phyloP scores from a whole-genome alignment of 2,888 invertebrate species.

The Sinodicranocentrus sp. region DNA sequence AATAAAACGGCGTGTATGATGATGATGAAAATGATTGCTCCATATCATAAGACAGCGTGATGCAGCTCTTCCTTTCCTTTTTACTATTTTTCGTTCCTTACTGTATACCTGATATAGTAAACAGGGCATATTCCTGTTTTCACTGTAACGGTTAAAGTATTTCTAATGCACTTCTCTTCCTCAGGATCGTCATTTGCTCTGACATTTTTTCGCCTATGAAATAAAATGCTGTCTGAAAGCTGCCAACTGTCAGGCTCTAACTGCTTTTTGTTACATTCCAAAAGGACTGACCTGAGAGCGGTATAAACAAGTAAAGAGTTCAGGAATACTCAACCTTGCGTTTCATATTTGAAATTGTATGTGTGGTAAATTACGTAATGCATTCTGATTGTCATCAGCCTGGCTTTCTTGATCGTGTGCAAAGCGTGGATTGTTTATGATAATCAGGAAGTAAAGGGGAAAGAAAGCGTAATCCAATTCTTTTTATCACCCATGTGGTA shows the following conservation, averaged over 20 bases:
- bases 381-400: not conserved
- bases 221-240: too few species aligned
- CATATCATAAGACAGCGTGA: not conserved
- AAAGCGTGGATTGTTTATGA: conserved; percentile 29
- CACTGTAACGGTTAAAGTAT: not conserved
- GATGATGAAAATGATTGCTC: conserved; percentile 21
- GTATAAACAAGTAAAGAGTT: too few species aligned
- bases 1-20: conserved; percentile 25
- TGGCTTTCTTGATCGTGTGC: not conserved
- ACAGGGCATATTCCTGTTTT: too few species aligned
- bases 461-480: conserved; percentile 8
- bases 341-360: not conserved
- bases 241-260: too few species aligned
- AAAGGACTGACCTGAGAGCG: too few species aligned
- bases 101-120: not conserved
- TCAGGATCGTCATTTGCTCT: not conserved
- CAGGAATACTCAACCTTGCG: too few species aligned
- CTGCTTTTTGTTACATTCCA: too few species aligned
- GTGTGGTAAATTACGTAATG: not conserved
- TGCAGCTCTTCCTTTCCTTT: conserved; percentile 17
- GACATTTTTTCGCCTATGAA: not conserved
- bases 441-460: conserved; percentile 10
- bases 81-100: not conserved
- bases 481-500: not conserved
- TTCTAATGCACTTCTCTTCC: not conserved